phyloP scores from a whole-genome alignment of 2,797 vertebrate species.

The Enteromius unitaeniatus region DNA sequence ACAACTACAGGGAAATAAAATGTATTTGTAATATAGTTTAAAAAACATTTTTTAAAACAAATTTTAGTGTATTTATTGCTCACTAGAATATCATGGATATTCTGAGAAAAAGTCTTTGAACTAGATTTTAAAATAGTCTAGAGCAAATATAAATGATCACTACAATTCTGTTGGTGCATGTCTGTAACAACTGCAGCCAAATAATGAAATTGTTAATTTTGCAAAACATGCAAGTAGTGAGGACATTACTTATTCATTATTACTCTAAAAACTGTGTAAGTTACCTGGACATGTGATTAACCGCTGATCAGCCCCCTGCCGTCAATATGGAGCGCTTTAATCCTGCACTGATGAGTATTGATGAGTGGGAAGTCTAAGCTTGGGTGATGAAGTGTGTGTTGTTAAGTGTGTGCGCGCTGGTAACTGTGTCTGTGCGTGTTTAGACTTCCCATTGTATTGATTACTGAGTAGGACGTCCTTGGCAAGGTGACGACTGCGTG shows the following conservation, averaged over 20 bases:
- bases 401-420: conserved; percentile 53
- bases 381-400: conserved; percentile 42
- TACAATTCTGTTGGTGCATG: neutral
- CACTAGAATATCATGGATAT: no score
- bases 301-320: conserved; percentile 14
- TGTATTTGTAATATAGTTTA: neutral
- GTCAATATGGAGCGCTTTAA: conserved; percentile 45
- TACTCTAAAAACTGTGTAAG: conserved; percentile 23
- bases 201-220: neutral
- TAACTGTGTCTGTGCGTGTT: conserved; percentile 10
- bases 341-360: conserved; percentile 53
- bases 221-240: neutral
- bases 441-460: conserved; percentile 41
- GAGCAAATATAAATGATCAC: neutral
- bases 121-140: neutral
- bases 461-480: conserved; percentile 52
- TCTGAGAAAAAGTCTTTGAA: neutral
- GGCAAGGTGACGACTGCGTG: conserved; percentile 56
- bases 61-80: no score
- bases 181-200: neutral
- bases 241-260: conserved; percentile 26
- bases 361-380: conserved; percentile 44
- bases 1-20: no score
- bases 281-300: conserved; percentile 50
- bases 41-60: no score